Conservation (phyloP, 2,888 invertebrate species). For the Agrochola lychnidis region DNA sequence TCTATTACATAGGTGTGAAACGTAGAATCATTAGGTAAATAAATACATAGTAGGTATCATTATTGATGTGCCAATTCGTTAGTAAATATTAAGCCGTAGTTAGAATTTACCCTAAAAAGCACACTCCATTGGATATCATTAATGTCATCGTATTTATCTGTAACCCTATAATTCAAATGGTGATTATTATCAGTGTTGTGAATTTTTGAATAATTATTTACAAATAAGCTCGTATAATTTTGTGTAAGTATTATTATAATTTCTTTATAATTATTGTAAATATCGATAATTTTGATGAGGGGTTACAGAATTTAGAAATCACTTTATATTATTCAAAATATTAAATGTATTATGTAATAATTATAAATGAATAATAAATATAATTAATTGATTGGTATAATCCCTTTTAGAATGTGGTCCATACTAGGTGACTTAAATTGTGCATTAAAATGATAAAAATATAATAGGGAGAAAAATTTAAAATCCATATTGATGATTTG, state of each 20-base stretch:
- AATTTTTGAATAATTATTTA: conserved; percentile 71
- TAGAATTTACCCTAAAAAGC: conserved; percentile 73
- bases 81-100: conserved; percentile 68
- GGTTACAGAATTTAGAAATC: conserved; percentile 69
- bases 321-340: conserved; percentile 62
- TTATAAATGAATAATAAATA: conserved; percentile 58
- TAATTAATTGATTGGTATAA: conserved; percentile 63
- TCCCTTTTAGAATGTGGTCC: conserved; percentile 89
- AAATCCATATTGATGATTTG: conserved; percentile 77
- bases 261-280: conserved; percentile 69
- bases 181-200: conserved; percentile 81
- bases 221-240: conserved; percentile 64
- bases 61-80: conserved; percentile 78
- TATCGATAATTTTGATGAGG: conserved; percentile 62
- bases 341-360: conserved; percentile 51
- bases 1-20: conserved; percentile 73
- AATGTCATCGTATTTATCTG: conserved; percentile 69
- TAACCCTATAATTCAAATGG: conserved; percentile 71
- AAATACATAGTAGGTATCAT: conserved; percentile 65
- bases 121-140: conserved; percentile 67
- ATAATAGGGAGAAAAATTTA: conserved; percentile 80
- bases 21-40: conserved; percentile 70
- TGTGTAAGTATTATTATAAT: conserved; percentile 59
- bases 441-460: conserved; percentile 84
- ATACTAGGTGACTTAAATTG: conserved; percentile 90